These are phyloP conservation scores for Falcaria lacertinaria DNA, from an alignment of 2,888 invertebrate genomes.

Conservation along the genomic window DNA sequence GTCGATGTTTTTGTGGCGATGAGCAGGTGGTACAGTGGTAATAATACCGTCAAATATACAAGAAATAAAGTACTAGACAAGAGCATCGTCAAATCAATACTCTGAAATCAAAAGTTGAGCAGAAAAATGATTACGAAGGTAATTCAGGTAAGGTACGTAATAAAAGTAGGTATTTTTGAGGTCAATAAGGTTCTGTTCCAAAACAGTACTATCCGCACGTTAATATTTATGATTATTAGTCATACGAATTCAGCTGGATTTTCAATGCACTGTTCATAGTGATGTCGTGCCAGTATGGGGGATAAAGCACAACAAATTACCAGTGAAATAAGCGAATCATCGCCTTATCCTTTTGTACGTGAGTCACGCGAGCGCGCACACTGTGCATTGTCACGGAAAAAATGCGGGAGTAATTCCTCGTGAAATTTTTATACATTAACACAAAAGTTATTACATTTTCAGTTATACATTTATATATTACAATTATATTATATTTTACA, in stretches of 20 bases:
- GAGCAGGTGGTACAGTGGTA: too few species aligned
- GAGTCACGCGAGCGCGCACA: conserved; percentile 28
- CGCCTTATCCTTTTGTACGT: conserved; percentile 30
- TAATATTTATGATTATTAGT: neutral
- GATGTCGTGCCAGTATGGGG: conserved; percentile 15
- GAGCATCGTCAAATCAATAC: too few species aligned
- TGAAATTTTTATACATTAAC: conserved; percentile 3
- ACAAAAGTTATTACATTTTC: neutral
- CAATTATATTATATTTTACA: conserved; percentile 7
- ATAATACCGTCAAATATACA: too few species aligned
- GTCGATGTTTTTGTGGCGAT: too few species aligned
- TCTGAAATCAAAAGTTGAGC: too few species aligned
- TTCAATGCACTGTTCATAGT: neutral
- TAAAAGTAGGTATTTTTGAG: too few species aligned
- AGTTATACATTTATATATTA: conserved; percentile 9
- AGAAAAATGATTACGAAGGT: too few species aligned
- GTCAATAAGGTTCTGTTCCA: too few species aligned
- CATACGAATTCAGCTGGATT: neutral
- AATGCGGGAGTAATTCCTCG: conserved; percentile 11
- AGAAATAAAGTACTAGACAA: too few species aligned
- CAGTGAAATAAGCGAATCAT: conserved; percentile 35
- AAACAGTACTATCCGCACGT: too few species aligned
- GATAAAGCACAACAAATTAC: conserved; percentile 35
- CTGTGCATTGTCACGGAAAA: conserved; percentile 27
- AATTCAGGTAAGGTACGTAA: too few species aligned